These are phyloP conservation scores for Orycteropus afer DNA, from an alignment of 2,113 vertebrate genomes.

Conservation along the genomic window DNA sequence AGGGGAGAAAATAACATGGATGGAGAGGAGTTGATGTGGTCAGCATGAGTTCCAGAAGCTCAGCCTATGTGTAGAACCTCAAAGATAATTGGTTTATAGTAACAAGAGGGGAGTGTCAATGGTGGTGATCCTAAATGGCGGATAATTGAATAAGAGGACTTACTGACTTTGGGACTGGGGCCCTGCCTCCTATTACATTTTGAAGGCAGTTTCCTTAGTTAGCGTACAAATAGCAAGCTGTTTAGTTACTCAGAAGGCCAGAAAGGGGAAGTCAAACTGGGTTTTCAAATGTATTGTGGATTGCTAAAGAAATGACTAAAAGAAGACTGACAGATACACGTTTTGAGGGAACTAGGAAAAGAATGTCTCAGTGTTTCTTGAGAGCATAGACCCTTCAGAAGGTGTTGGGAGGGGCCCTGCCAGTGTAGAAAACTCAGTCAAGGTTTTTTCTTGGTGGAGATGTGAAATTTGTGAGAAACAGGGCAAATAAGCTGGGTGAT, in stretches of 20 bases:
- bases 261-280: constrained; percentile 56
- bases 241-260: neutral
- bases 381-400: neutral
- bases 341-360: neutral
- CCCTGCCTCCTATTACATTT: neutral
- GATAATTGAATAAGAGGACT: neutral
- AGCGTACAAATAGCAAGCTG: neutral
- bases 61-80: neutral
- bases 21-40: neutral
- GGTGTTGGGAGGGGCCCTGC: neutral
- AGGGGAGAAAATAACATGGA: too few species aligned
- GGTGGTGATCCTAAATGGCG: neutral
- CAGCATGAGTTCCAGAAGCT: neutral
- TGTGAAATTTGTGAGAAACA: neutral
- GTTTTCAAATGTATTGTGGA: constrained; percentile 17
- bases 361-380: neutral
- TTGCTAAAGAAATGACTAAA: constrained; percentile 37
- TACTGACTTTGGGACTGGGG: neutral
- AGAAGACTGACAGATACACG: neutral
- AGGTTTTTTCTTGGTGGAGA: neutral
- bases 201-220: neutral
- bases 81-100: neutral
- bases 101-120: neutral
- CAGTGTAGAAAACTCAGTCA: neutral
- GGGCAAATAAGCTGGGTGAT: neutral